phyloP scores from a whole-genome alignment of 2,113 vertebrate species.

The Aspidoscelis tigris region DNA sequence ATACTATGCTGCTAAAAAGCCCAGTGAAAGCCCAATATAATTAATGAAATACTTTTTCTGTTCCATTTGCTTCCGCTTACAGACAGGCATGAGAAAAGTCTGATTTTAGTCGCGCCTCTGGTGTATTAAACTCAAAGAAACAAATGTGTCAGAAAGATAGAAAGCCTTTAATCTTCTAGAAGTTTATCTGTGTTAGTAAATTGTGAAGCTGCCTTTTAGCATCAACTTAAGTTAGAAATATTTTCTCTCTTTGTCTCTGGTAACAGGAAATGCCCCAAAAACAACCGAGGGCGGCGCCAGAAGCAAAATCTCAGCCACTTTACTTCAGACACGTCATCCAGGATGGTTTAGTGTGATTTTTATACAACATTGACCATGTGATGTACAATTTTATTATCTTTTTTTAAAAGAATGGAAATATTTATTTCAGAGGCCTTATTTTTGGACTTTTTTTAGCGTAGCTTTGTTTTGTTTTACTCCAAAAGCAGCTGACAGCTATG shows the following conservation, averaged over 20 bases:
- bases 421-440: slow-evolving; percentile 97
- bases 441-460: slow-evolving; percentile 84
- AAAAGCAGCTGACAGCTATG: slow-evolving; percentile 77
- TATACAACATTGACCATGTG: slow-evolving; percentile 88
- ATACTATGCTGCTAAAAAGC: not conserved
- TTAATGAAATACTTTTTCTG: not conserved
- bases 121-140: not conserved
- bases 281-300: slow-evolving; percentile 92
- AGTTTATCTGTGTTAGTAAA: not conserved
- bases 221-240: slow-evolving; percentile 35
- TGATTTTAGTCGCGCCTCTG: not conserved
- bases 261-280: slow-evolving; percentile 94
- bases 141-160: not conserved
- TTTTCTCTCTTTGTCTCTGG: slow-evolving; percentile 32
- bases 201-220: not conserved
- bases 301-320: slow-evolving; percentile 98
- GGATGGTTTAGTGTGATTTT: slow-evolving; percentile 93
- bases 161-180: not conserved
- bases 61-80: too few relatives aligned
- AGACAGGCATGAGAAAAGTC: not conserved
- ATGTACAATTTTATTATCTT: slow-evolving; percentile 86
- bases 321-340: slow-evolving; percentile 92
- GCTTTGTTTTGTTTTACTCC: slow-evolving; percentile 76
- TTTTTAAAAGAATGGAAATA: slow-evolving; percentile 88
- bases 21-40: too few relatives aligned